These are phyloP conservation scores for Hyla sarda DNA, from an alignment of 2,113 vertebrate species.

Conservation along the genomic window DNA sequence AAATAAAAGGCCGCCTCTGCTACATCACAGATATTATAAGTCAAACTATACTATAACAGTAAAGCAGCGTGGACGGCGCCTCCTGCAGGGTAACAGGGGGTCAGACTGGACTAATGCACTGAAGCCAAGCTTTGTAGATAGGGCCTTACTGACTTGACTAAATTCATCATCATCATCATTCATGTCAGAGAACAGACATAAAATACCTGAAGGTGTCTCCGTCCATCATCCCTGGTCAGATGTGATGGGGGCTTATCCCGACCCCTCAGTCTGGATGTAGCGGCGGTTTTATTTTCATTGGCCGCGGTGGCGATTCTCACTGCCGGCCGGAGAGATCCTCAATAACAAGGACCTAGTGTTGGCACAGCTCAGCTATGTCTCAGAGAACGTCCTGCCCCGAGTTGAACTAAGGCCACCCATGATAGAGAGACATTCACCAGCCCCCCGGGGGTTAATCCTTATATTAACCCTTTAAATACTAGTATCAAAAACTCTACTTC, in stretches of 20 bases:
- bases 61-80: too few species aligned
- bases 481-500: neutral
- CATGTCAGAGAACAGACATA: neutral
- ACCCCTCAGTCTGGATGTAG: neutral
- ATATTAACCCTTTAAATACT: neutral
- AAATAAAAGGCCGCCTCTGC: too few species aligned
- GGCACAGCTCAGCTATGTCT: neutral
- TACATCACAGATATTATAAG: too few species aligned
- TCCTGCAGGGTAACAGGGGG: too few species aligned
- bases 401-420: constrained; percentile 29
- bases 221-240: neutral
- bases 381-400: neutral
- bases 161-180: neutral
- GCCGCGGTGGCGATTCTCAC: neutral
- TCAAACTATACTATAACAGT: too few species aligned
- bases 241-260: neutral
- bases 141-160: too few species aligned
- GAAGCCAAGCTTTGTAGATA: too few species aligned
- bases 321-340: neutral
- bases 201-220: neutral
- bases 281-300: constrained; percentile 1
- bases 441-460: neutral
- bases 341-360: constrained; percentile 10
- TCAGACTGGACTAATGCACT: too few species aligned
- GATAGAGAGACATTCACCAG: neutral